phyloP scores from a whole-genome alignment of 2,113 vertebrate species.

The Dipodomys ordii region DNA sequence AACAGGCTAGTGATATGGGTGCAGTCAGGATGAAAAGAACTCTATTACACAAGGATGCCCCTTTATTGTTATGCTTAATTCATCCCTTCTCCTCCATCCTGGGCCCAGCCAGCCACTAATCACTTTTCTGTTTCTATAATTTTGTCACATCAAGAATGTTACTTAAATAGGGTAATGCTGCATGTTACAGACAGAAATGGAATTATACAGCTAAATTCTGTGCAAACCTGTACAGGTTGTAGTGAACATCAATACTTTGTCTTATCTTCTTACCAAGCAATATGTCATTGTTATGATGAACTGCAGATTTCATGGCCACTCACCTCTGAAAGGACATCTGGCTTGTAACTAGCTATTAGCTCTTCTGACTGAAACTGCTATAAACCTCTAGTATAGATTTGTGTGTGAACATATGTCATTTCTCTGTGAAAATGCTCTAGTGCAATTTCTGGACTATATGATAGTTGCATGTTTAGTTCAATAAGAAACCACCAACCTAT shows the following conservation, averaged over 20 bases:
- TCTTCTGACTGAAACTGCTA: not conserved
- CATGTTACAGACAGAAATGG: not conserved
- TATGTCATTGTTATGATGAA: fast-evolving
- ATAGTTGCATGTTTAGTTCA: not conserved
- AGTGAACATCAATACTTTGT: not conserved
- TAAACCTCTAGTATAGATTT: not conserved
- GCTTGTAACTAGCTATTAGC: not conserved
- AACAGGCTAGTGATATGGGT: not conserved
- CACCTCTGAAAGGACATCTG: not conserved
- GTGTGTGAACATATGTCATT: not conserved
- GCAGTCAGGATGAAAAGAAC: not conserved
- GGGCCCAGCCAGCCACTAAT: not conserved
- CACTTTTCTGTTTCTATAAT: not conserved
- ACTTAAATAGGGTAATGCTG: not conserved
- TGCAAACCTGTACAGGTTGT: not conserved
- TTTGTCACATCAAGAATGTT: not conserved
- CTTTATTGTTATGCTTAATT: not conserved
- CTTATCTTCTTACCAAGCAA: not conserved
- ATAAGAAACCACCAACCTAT: not conserved
- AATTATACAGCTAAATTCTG: not conserved
- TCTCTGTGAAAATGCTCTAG: not conserved
- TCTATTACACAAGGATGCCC: not conserved
- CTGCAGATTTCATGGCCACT: no score
- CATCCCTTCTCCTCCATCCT: no score
- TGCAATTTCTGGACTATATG: not conserved